A percentile compares a stretch with the other conserved stretches of the same genome.
Conservation (phyloP, 2,113 vertebrate species). For the Podarcis muralis region DNA sequence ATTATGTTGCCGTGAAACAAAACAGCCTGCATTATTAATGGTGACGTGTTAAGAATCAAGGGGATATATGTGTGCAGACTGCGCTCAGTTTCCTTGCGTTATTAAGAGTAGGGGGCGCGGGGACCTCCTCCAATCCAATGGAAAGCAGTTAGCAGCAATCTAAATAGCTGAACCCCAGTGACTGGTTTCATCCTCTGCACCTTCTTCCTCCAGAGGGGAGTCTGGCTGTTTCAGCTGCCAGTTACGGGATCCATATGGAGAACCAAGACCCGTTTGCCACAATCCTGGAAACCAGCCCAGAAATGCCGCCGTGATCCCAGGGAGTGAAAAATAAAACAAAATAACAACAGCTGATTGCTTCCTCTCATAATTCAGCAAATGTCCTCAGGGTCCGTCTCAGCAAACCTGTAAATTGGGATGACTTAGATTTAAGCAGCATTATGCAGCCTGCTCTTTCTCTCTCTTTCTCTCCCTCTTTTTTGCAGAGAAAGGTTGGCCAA, state of each 20-base stretch:
- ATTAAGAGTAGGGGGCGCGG: not conserved
- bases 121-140: not conserved
- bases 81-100: not conserved
- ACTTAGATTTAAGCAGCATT: too few species aligned
- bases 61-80: not conserved
- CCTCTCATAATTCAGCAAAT: not conserved
- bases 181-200: not conserved
- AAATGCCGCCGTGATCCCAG: not conserved
- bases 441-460: too few species aligned
- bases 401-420: not conserved
- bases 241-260: conserved; percentile 3
- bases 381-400: not conserved
- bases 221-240: not conserved
- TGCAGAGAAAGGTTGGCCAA: too few species aligned
- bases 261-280: not conserved
- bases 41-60: conserved; percentile 8
- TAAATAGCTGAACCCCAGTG: not conserved
- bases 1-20: conserved; percentile 31
- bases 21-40: conserved; percentile 52
- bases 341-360: not conserved
- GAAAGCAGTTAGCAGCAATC: conserved; percentile 1
- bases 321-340: not conserved
- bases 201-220: not conserved
- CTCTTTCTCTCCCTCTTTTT: too few species aligned
- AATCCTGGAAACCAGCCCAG: conserved; percentile 7